phyloP scores from a whole-genome alignment of 2,888 invertebrate species.

The Criorhina ranunculi region DNA sequence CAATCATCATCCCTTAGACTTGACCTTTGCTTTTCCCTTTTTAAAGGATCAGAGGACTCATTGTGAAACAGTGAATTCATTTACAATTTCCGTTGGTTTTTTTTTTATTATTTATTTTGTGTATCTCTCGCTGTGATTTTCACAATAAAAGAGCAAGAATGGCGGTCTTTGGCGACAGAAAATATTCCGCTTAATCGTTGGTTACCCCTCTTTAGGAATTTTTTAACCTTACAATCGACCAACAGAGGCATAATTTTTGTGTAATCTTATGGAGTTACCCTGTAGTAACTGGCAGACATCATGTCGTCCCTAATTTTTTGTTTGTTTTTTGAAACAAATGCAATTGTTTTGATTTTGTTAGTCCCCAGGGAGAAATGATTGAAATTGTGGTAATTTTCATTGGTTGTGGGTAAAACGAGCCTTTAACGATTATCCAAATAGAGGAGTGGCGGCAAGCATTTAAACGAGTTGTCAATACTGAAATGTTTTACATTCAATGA shows the following conservation, averaged over 20 bases:
- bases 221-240: conserved; percentile 1
- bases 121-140: neutral
- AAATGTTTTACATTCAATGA: neutral
- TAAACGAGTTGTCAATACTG: conserved; percentile 6
- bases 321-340: neutral
- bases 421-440: neutral
- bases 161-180: neutral
- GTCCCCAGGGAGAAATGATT: conserved; percentile 16
- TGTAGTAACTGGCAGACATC: neutral
- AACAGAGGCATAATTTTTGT: neutral
- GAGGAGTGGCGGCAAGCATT: neutral
- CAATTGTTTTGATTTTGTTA: conserved; percentile 2
- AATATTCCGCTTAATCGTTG: neutral
- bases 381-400: neutral
- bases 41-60: neutral
- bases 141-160: conserved; percentile 5
- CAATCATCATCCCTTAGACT: conserved; percentile 29
- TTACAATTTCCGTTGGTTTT: conserved; percentile 1
- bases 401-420: neutral
- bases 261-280: neutral
- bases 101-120: neutral
- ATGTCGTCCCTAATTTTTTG: conserved; percentile 7
- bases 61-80: neutral
- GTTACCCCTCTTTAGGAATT: neutral
- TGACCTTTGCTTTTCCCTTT: conserved; percentile 1